phyloP scores from a whole-genome alignment of 2,113 vertebrate genomes.

The Stegostoma tigrinum region DNA sequence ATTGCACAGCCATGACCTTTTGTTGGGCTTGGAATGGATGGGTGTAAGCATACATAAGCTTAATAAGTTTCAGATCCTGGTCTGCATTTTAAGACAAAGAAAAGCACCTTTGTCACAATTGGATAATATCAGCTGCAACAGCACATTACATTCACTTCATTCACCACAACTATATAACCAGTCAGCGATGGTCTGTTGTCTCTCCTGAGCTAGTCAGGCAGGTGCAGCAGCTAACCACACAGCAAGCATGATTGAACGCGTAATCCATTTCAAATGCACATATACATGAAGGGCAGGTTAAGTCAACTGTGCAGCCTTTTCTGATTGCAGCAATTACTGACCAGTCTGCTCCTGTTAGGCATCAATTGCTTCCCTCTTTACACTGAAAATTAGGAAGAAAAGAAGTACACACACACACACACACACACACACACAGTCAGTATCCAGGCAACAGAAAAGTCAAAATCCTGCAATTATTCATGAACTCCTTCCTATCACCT shows the following conservation, averaged over 20 bases:
- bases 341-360: constrained; percentile 12
- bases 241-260: constrained; percentile 3
- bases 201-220: constrained; percentile 4
- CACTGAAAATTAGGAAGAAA: neutral
- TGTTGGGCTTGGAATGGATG: neutral
- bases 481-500: neutral
- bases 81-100: neutral
- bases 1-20: neutral
- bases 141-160: constrained; percentile 18
- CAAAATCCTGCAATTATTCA: neutral
- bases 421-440: neutral
- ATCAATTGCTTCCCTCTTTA: constrained; percentile 17
- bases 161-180: neutral
- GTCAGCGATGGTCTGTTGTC: neutral
- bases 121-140: neutral
- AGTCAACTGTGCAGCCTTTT: constrained; percentile 20
- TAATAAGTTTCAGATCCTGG: neutral
- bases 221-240: constrained; percentile 12
- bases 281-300: neutral
- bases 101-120: neutral
- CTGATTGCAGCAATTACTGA: constrained; percentile 20
- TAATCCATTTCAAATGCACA: constrained; percentile 27
- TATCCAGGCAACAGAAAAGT: constrained; percentile 27
- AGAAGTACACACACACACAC: neutral
- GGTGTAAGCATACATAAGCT: neutral